Conservation (phyloP, 2,888 invertebrate species). For the Hemicrepidius hirtus region DNA sequence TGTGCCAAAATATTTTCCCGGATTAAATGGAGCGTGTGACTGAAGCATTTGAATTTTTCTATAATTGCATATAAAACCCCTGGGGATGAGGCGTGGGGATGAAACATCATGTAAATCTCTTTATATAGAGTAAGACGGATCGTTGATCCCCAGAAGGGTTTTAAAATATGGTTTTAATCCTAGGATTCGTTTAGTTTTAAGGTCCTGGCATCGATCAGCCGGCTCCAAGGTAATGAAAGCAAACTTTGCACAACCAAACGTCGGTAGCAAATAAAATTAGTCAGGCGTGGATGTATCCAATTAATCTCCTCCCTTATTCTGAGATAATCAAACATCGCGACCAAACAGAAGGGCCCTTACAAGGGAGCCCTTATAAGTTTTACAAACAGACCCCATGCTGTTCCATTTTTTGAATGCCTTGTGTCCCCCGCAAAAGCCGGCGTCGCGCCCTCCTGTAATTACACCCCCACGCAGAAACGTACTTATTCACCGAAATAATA, state of each 20-base stretch:
- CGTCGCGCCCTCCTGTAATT: slow-evolving; percentile 26
- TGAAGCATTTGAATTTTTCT: neutral
- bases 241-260: slow-evolving; percentile 32
- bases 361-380: slow-evolving; percentile 39
- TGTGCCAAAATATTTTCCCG: slow-evolving; percentile 1
- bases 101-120: slow-evolving; percentile 1
- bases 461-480: slow-evolving; percentile 23
- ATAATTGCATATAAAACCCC: no score
- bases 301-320: slow-evolving; percentile 46
- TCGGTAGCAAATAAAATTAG: slow-evolving; percentile 42
- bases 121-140: neutral
- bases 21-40: neutral
- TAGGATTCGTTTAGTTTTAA: slow-evolving; percentile 16
- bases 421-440: neutral
- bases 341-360: slow-evolving; percentile 40
- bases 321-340: slow-evolving; percentile 47
- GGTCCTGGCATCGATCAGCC: neutral
- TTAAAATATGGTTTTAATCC: slow-evolving; percentile 11
- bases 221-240: slow-evolving; percentile 33
- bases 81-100: neutral
- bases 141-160: neutral
- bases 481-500: slow-evolving; percentile 36
- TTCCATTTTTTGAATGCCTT: slow-evolving; percentile 29
- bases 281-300: slow-evolving; percentile 45
- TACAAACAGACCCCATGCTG: slow-evolving; percentile 21